Conservation (phyloP, 2,888 invertebrate genomes). For the Heteromurus nitidus region DNA sequence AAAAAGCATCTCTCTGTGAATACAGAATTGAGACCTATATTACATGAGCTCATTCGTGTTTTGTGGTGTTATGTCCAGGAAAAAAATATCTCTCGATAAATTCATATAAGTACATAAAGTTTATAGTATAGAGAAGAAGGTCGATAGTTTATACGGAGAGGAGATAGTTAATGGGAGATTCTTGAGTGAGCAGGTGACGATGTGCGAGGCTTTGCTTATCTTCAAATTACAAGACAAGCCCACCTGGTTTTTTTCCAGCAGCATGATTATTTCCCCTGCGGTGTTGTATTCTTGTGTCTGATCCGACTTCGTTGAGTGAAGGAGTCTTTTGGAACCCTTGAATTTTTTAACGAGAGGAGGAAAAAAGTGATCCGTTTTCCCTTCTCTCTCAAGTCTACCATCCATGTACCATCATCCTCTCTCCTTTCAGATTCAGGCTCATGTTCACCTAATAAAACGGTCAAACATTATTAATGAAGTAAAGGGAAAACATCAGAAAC, state of each 20-base stretch:
- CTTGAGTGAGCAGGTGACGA: conserved; percentile 54
- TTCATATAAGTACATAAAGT: too few species aligned
- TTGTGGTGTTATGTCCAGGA: too few species aligned
- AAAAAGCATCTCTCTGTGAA: too few species aligned
- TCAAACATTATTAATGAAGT: conserved; percentile 60
- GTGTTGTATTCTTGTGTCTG: conserved; percentile 34
- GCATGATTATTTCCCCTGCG: conserved; percentile 39
- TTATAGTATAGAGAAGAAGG: too few species aligned
- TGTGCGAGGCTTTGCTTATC: conserved; percentile 47
- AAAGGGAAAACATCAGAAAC: conserved; percentile 23
- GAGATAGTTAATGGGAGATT: conserved; percentile 2
- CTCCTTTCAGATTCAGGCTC: too few species aligned
- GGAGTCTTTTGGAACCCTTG: conserved; percentile 31
- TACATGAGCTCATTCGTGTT: too few species aligned
- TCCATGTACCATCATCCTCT: not conserved
- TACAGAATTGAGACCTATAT: too few species aligned
- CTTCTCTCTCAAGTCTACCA: not conserved
- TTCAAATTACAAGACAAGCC: conserved; percentile 63
- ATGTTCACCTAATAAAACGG: conserved; percentile 50
- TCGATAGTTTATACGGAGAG: too few species aligned
- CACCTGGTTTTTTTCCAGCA: conserved; percentile 60
- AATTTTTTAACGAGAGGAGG: conserved; percentile 47
- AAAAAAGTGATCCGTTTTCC: conserved; percentile 20
- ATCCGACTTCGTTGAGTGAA: not conserved
- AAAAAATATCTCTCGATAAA: too few species aligned